Evolutionary conservation across 1,140 invertebrate genomes (phyloP).

Genomic region (Cyphomyrmex costatus): DNA sequence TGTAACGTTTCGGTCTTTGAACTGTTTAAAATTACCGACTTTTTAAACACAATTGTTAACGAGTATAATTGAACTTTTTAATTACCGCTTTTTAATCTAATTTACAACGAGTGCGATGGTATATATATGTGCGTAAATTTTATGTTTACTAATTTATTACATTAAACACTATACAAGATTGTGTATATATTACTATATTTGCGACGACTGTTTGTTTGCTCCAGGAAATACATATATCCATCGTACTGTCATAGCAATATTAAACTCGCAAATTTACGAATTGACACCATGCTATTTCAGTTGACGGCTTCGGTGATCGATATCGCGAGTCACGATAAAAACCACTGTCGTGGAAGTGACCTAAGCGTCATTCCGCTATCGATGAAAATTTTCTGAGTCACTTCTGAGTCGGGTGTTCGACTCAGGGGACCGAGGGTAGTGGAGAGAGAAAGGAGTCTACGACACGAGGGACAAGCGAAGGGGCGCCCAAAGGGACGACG

Average conservation of each 20-base stretch:
- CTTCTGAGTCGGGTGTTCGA: slow-evolving; percentile 28
- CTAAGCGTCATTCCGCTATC: slow-evolving; percentile 30
- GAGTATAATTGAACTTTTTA: background rate
- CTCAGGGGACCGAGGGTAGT: background rate
- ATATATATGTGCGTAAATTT: background rate
- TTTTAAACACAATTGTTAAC: background rate
- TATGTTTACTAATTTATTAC: background rate
- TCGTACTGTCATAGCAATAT: background rate
- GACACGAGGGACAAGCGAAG: slow-evolving; percentile 36
- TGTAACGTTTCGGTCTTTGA: background rate
- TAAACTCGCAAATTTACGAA: slow-evolving; percentile 39
- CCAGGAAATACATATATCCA: background rate
- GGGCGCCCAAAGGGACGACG: slow-evolving; percentile 58
- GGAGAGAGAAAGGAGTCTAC: background rate
- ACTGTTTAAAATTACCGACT: slow-evolving; percentile 14
- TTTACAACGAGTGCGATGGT: background rate
- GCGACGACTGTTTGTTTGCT: background rate
- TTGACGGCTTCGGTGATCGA: slow-evolving; percentile 52
- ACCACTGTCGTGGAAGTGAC: slow-evolving; percentile 40
- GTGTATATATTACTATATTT: background rate
- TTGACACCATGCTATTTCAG: slow-evolving; percentile 5
- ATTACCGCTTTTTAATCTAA: slow-evolving; percentile 13
- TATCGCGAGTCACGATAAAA: slow-evolving; percentile 55
- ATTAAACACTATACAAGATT: slow-evolving; percentile 29
- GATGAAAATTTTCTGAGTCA: slow-evolving; percentile 62